phyloP scores from a whole-genome alignment of 2,888 invertebrate genomes.

The Cistogaster globosa region DNA sequence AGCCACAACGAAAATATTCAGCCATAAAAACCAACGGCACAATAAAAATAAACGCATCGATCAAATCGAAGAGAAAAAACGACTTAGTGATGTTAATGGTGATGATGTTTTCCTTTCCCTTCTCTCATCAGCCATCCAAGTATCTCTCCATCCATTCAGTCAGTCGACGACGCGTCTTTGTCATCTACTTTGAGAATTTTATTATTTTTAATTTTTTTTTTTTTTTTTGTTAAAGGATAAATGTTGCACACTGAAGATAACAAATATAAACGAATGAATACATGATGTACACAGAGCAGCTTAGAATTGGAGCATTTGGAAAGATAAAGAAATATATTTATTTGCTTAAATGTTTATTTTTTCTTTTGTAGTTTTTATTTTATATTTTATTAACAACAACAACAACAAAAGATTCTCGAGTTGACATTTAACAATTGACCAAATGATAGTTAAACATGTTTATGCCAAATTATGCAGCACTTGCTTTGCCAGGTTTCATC shows the following conservation, averaged over 20 bases:
- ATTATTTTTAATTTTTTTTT: too few species aligned
- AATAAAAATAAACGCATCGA: constrained; percentile 71
- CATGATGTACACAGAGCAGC: constrained; percentile 51
- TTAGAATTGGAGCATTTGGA: constrained; percentile 62
- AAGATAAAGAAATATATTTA: constrained; percentile 50
- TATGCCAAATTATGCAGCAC: constrained; percentile 73
- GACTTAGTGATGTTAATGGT: constrained; percentile 64
- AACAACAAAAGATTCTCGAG: constrained; percentile 43
- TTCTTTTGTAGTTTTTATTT: constrained; percentile 5
- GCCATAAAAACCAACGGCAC: constrained; percentile 69
- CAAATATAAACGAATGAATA: constrained; percentile 30
- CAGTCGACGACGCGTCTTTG: constrained; percentile 49
- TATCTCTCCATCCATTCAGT: constrained; percentile 1
- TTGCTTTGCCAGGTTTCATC: constrained; percentile 54
- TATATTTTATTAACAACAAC: constrained; percentile 34
- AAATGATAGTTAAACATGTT: constrained; percentile 70
- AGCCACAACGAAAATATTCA: constrained; percentile 60
- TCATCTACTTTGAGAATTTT: constrained; percentile 41
- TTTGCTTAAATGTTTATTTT: constrained; percentile 56
- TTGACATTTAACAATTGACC: constrained; percentile 71
- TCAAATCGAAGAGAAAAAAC: constrained; percentile 61
- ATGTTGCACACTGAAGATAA: constrained; percentile 18
- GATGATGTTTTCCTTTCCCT: constrained; percentile 51
- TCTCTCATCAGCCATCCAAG: constrained; percentile 33
- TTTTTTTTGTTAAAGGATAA: constrained; percentile 37